These are phyloP conservation scores for Silurus asotus DNA, from an alignment of 2,113 vertebrate genomes.

Conservation along the genomic window DNA sequence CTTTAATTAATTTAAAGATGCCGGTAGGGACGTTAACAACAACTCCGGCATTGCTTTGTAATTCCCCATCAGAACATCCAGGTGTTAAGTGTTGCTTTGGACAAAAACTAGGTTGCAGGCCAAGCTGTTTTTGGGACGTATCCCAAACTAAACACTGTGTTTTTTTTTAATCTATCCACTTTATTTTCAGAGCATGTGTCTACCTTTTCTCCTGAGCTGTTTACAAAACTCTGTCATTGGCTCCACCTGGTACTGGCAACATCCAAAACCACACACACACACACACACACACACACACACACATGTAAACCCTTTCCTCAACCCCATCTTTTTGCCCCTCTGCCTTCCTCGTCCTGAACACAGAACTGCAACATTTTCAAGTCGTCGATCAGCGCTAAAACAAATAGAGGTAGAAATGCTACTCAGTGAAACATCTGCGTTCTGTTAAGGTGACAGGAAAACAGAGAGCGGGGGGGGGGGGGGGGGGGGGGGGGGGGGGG, in stretches of 20 bases:
- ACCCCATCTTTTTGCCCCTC: not conserved
- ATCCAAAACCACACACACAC: slow-evolving; percentile 26
- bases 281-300: slow-evolving; percentile 30
- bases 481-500: no score
- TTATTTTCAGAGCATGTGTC: slow-evolving; percentile 50
- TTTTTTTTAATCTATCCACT: slow-evolving; percentile 32
- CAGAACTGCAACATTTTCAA: slow-evolving; percentile 69
- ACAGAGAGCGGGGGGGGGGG: slow-evolving; percentile 11
- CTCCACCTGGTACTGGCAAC: slow-evolving; percentile 49
- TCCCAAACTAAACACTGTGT: slow-evolving; percentile 44
- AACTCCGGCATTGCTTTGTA: slow-evolving; percentile 22
- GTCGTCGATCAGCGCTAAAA: slow-evolving; percentile 75
- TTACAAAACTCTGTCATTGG: slow-evolving; percentile 48
- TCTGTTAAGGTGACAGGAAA: slow-evolving; percentile 67
- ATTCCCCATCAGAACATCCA: slow-evolving; percentile 18
- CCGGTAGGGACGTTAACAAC: slow-evolving; percentile 12
- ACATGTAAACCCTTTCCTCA: not conserved
- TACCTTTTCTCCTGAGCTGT: slow-evolving; percentile 40
- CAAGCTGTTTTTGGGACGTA: slow-evolving; percentile 39
- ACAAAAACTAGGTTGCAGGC: slow-evolving; percentile 36
- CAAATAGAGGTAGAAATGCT: slow-evolving; percentile 75
- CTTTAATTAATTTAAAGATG: not conserved
- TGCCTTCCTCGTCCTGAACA: slow-evolving; percentile 42
- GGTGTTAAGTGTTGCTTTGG: slow-evolving; percentile 33
- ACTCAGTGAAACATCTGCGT: slow-evolving; percentile 74